Base-by-base conservation (phyloP, 2,797 vertebrate genomes). In the Sorex maritimensis region DNA sequence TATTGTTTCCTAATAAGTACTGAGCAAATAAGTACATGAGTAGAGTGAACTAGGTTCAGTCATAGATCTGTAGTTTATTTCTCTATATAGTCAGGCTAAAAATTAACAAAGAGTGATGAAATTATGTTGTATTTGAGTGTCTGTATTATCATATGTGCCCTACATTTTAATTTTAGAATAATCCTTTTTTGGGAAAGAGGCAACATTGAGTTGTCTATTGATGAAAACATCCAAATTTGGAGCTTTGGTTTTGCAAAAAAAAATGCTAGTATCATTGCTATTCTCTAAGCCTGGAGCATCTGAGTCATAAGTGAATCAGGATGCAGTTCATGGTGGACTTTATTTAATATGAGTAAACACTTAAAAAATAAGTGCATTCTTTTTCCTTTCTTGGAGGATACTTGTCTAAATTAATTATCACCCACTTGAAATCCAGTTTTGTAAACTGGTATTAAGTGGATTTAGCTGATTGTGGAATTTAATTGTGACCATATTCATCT, bases 1-100 rank as follows among this genome's bases (percentile, higher is more conserved):
- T 83, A 44, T 4, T 26, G 5, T 28, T 92, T 90, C 83, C 83
- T 78, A 77, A 82, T 68, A 41, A 92, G 11, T 69, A 15, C 86
- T 38, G 49, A 83, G 17, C 52, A 77, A 49, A 83, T 17, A 46
- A 83, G 17, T 90, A 3, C 24, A 61, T 44, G 23, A 86, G 6
- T 86, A 4, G 17, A 71, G 4, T 63, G 14, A 86, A 28, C 8
- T 19, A 7, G 69, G 30, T 68, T 65, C 6, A 84, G 74, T 52
- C 49, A 52, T 52, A 14, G 49, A 52, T 14, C 49, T 58, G 19
- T 58, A 58, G 4, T 61, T 61, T 61, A 61, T 23, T 23, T 61
- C 58, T 58, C 58, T 61, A 26, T 34, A 10, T 65, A 21, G 61
- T 63, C 23, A 14, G 61, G 23, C 19, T 14, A 52, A 52, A 52